A percentile compares a stretch with the other conserved stretches of the same genome.
Evolutionary conservation across 2,888 invertebrate species (phyloP).

Genomic region (Cepaea hortensis): DNA sequence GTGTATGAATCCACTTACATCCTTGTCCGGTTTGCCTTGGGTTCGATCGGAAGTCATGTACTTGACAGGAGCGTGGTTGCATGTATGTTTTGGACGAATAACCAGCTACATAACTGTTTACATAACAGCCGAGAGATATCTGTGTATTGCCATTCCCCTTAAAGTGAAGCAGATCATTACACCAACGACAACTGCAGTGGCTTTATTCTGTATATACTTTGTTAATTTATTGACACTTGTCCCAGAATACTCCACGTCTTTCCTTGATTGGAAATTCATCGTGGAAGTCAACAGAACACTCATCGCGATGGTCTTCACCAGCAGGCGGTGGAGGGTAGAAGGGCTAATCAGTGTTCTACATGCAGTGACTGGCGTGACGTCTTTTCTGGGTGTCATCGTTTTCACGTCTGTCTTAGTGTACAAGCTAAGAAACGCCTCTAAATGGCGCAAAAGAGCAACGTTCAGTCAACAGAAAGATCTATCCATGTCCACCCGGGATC

Average conservation of each 20-base stretch:
- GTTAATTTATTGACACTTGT: slow-evolving; percentile 4
- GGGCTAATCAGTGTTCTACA: slow-evolving; percentile 5
- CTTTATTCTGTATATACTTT: not conserved
- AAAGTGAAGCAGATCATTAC: slow-evolving; percentile 21
- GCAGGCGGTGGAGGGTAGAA: not conserved
- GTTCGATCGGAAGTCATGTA: slow-evolving; percentile 21
- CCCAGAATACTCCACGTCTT: slow-evolving; percentile 8
- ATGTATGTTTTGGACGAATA: slow-evolving; percentile 14
- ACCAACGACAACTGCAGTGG: not conserved
- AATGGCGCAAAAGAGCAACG: slow-evolving; percentile 12
- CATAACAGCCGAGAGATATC: slow-evolving; percentile 15
- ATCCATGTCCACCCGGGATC: slow-evolving; percentile 5
- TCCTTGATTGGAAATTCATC: slow-evolving; percentile 3
- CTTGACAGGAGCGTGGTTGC: slow-evolving; percentile 18
- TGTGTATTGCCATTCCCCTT: slow-evolving; percentile 3
- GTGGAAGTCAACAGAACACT: not conserved
- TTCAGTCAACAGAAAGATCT: not conserved
- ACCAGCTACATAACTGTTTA: slow-evolving; percentile 22
- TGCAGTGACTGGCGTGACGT: not conserved
- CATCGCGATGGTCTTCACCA: not conserved
- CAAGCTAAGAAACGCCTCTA: not conserved
- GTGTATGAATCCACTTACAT: slow-evolving; percentile 10
- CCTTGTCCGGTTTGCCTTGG: not conserved
- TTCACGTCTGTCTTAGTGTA: not conserved
- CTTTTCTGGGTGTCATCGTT: slow-evolving; percentile 6